A percentile compares a stretch with the other conserved stretches of the same genome.
phyloP scores from a whole-genome alignment of 1,140 invertebrate species.

The Medauroidea extradentata region DNA sequence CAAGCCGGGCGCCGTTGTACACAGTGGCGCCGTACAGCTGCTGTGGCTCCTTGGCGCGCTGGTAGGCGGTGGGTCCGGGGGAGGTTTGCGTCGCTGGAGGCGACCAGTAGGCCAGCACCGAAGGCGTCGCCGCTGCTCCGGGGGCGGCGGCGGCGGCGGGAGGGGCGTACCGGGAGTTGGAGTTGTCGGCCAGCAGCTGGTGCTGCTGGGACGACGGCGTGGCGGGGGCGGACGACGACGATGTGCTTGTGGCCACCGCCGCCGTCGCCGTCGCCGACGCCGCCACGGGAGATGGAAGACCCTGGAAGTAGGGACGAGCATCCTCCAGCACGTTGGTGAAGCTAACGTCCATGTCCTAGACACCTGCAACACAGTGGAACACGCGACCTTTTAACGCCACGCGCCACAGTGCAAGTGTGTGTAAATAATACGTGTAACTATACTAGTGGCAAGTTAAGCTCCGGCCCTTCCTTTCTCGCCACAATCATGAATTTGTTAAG shows the following conservation, averaged over 20 bases:
- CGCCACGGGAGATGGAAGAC: slow-evolving; percentile 52
- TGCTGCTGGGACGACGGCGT: slow-evolving; percentile 44
- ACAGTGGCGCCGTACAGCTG: not conserved
- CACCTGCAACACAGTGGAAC: not conserved
- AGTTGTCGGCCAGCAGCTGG: slow-evolving; percentile 27
- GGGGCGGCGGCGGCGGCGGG: no score
- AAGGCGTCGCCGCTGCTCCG: slow-evolving; percentile 20
- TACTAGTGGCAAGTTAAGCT: no score
- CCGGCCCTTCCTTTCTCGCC: no score
- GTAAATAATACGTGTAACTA: no score
- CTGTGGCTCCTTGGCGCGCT: slow-evolving; percentile 10
- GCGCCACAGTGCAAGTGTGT: no score
- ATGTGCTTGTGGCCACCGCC: slow-evolving; percentile 41
- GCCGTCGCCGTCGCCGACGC: slow-evolving; percentile 40
- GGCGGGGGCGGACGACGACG: slow-evolving; percentile 38
- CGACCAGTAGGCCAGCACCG: slow-evolving; percentile 20
- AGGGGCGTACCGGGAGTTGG: no score
- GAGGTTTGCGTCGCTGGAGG: not conserved
- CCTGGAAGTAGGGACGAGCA: slow-evolving; percentile 73
- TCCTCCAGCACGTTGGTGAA: slow-evolving; percentile 74
- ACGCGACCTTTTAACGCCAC: no score
- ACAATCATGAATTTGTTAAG: no score
- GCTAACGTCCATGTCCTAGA: slow-evolving; percentile 59
- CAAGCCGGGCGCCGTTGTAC: slow-evolving; percentile 11
- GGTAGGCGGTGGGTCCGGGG: not conserved